A percentile compares a stretch with the other conserved stretches of the same genome.
phyloP scores from a whole-genome alignment of 2,113 vertebrate genomes.

The Myiagra hebetior region DNA sequence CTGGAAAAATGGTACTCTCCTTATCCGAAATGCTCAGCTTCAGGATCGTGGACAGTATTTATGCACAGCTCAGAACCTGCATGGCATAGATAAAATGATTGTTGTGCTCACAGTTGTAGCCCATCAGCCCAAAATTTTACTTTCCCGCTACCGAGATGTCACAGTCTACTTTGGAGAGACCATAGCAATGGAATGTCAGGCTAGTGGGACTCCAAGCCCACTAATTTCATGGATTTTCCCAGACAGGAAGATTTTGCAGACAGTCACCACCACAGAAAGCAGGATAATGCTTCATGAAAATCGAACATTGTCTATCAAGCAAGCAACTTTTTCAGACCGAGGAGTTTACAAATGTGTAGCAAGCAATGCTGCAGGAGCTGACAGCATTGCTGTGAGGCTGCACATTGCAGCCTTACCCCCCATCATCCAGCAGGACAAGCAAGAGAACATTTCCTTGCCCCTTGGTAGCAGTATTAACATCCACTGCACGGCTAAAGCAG shows the following conservation, averaged over 20 bases:
- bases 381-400: constrained; percentile 80
- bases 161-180: constrained; percentile 78
- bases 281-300: constrained; percentile 74
- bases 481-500: constrained; percentile 82
- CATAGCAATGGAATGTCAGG: constrained; percentile 79
- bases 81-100: constrained; percentile 75
- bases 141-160: constrained; percentile 76
- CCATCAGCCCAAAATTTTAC: constrained; percentile 76
- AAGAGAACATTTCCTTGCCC: constrained; percentile 76
- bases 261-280: constrained; percentile 23
- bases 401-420: constrained; percentile 79
- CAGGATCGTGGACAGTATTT: constrained; percentile 85
- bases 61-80: constrained; percentile 82
- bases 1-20: constrained; percentile 81
- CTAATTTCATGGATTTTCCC: constrained; percentile 88
- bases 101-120: constrained; percentile 74
- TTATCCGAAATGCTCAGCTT: constrained; percentile 77
- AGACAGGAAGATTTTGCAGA: constrained; percentile 67
- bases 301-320: constrained; percentile 78
- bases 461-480: constrained; percentile 76
- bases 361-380: constrained; percentile 82
- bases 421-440: constrained; percentile 76
- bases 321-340: constrained; percentile 73
- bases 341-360: constrained; percentile 87
- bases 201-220: constrained; percentile 78